A percentile compares a stretch with the other conserved stretches of the same genome.
These are phyloP conservation scores for Eleutherodactylus coqui DNA, from an alignment of 2,797 vertebrate species.

Conservation along the genomic window DNA sequence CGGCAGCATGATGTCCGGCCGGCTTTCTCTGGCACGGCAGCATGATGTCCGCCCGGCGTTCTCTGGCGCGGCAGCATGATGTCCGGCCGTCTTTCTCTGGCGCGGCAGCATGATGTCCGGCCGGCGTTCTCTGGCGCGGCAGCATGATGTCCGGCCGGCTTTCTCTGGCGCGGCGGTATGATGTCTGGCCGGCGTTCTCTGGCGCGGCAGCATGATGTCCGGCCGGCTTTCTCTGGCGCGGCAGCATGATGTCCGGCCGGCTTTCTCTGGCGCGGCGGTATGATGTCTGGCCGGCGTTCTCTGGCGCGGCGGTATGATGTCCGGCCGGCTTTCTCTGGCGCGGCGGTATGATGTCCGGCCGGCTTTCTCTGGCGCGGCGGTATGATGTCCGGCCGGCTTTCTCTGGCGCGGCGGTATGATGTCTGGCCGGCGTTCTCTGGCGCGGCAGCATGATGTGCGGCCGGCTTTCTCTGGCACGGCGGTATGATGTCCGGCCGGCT, in stretches of 20 bases:
- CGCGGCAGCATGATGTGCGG: background rate
- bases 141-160: conserved; percentile 17
- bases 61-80: background rate
- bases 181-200: background rate
- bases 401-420: conserved; percentile 2
- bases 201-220: conserved; percentile 2
- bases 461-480: conserved; percentile 8
- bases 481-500: conserved; percentile 20
- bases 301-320: conserved; percentile 10
- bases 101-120: background rate
- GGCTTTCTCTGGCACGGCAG: conserved; percentile 11
- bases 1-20: conserved; percentile 3
- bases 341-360: conserved; percentile 7
- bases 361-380: conserved; percentile 13
- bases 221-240: conserved; percentile 18
- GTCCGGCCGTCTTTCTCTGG: conserved; percentile 2
- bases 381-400: conserved; percentile 21
- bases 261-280: conserved; percentile 11
- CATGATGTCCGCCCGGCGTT: background rate
- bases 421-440: conserved; percentile 4
- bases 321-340: conserved; percentile 22
- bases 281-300: background rate
- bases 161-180: conserved; percentile 8
- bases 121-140: background rate
- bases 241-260: conserved; percentile 10